Evolutionary conservation across 2,113 vertebrate genomes (phyloP).

Genomic region (Psophia crepitans): DNA sequence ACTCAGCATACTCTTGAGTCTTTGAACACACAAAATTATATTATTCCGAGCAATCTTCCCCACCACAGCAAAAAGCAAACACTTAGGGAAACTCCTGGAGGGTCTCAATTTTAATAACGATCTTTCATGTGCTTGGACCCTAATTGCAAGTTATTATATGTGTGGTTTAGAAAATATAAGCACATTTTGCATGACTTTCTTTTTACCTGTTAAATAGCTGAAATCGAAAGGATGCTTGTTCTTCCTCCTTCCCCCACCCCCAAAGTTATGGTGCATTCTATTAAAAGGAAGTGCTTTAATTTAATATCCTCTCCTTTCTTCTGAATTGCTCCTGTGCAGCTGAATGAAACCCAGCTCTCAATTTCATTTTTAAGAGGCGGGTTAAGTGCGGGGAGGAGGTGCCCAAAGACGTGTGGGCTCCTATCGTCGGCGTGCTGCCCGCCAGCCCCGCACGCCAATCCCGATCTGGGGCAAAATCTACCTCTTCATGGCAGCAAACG

Average conservation of each 20-base stretch:
- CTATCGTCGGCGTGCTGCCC: neutral
- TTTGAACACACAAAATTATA: slow-evolving; percentile 61
- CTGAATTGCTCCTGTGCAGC: neutral
- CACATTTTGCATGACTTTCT: slow-evolving; percentile 43
- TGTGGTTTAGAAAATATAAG: slow-evolving; percentile 57
- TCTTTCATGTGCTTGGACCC: slow-evolving; percentile 53
- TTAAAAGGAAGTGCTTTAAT: slow-evolving; percentile 16
- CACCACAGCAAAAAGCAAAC: slow-evolving; percentile 59
- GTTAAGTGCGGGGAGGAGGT: neutral
- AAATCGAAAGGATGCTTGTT: slow-evolving; percentile 30
- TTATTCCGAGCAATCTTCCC: slow-evolving; percentile 49
- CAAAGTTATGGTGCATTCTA: neutral
- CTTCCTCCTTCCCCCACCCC: neutral
- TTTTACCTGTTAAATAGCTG: slow-evolving; percentile 60
- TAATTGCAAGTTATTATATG: slow-evolving; percentile 59
- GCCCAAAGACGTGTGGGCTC: neutral
- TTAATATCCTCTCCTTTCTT: slow-evolving; percentile 6
- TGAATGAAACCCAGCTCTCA: neutral
- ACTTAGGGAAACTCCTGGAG: slow-evolving; percentile 62
- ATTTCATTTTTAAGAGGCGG: neutral
- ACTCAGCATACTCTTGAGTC: slow-evolving; percentile 34
- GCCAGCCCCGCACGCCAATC: fast-evolving
- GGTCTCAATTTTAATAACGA: slow-evolving; percentile 56
- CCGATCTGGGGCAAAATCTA: fast-evolving
- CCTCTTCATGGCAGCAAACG: fast-evolving